These are phyloP conservation scores for Phenganax subtilis DNA, from an alignment of 92 coral and sea anemone genomes.

Conservation along the genomic window DNA sequence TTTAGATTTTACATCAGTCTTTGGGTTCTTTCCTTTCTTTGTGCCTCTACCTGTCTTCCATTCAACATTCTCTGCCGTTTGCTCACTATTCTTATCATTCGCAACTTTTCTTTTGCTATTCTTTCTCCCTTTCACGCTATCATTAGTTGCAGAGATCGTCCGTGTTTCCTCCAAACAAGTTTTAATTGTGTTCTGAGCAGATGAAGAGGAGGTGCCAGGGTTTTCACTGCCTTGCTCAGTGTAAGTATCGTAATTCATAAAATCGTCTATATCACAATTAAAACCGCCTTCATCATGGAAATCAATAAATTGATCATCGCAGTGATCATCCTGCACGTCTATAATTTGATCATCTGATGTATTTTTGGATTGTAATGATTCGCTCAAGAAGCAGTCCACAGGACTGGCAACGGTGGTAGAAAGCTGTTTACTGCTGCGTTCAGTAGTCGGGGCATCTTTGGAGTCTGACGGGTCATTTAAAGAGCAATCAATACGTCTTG, in stretches of 20 bases:
- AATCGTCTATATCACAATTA: slow-evolving; percentile 71
- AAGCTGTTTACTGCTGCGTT: not conserved
- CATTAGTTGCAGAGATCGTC: slow-evolving; percentile 2
- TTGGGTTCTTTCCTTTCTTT: not conserved
- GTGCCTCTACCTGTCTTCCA: not conserved
- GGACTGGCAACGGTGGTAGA: too few relatives aligned
- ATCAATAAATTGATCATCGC: slow-evolving; percentile 41
- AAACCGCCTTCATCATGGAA: slow-evolving; percentile 87
- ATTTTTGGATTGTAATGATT: too few relatives aligned
- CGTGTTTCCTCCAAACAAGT: not conserved
- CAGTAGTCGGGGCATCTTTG: not conserved
- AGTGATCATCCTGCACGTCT: not conserved
- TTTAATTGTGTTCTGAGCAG: slow-evolving; percentile 19
- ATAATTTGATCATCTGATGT: not conserved
- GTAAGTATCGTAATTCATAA: slow-evolving; percentile 35
- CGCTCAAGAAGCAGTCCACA: too few relatives aligned
- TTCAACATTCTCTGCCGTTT: not conserved
- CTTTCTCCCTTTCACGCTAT: slow-evolving; percentile 5
- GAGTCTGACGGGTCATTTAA: not conserved
- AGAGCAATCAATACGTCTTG: not conserved
- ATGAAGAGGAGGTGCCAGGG: not conserved
- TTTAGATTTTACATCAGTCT: not conserved
- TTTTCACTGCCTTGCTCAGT: not conserved
- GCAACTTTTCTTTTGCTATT: not conserved
- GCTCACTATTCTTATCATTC: not conserved